Evolutionary conservation across 1,140 invertebrate genomes (phyloP), one percentile per base, ranked within the genome.

Genomic region (Cotesia chilonis): DNA sequence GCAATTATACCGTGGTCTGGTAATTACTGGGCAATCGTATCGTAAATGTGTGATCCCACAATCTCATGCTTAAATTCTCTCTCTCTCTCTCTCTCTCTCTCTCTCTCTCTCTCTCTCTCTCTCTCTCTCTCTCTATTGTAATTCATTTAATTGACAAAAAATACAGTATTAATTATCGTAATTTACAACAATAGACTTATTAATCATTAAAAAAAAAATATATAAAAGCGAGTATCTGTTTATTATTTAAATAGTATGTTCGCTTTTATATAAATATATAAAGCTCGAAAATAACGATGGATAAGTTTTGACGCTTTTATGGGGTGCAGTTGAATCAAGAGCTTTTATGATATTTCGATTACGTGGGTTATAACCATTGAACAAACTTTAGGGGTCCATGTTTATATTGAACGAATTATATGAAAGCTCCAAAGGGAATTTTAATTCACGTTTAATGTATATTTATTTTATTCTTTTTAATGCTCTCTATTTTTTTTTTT

Each of bases 301-400:
- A 60, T 20, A 60, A 60, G 59, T 60, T 60, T 60, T 60, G 59
- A 60, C 59, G 28, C 20, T 20, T 60, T 60, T 60, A 60, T 60
- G 20, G 59, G 59, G 59, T 60, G 59, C 59, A 60, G 59, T 60
- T 60, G 59, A 28, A 20, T 60, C 17, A 60, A 60, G 20, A 20
- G 59, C 59, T 60, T 60, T 60, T 60, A 60, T 60, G 20, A 60
- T 60, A 60, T 60, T 60, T 60, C 59, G 59, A 60, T 60, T 60
- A 60, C 28, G 28, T 60, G 59, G 59, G 20, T 47, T 36, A 60
- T 60, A 60, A 60, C 59, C 59, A 60, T 60, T 60, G 20, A 60
- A 60, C 20, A 60, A 60, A 60, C 59, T 57, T 57, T 14, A 20
- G 59, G 14, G 59, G 20, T 28, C 9, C 20, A 60, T 20, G 14